Evolutionary conservation across 2,797 vertebrate species (phyloP).

Genomic region (Echiichthys vipera): DNA sequence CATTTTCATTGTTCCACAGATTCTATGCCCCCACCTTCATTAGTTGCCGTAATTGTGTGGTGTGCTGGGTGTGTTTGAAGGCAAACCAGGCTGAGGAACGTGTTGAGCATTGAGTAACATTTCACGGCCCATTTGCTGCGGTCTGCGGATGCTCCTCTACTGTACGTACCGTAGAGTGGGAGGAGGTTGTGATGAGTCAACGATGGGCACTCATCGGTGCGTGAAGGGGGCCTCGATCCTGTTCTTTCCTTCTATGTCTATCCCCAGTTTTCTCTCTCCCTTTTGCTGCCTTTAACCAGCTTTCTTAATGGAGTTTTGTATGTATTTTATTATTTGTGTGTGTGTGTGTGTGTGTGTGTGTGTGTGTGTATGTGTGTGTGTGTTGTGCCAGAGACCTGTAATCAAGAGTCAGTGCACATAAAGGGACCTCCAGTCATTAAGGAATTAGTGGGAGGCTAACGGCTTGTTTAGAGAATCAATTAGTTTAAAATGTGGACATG

Average conservation of each 20-base stretch:
- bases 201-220: slow-evolving; percentile 55
- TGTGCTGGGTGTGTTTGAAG: slow-evolving; percentile 33
- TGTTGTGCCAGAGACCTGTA: slow-evolving; percentile 66
- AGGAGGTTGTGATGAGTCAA: slow-evolving; percentile 59
- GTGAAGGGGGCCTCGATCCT: slow-evolving; percentile 62
- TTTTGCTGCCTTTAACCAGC: slow-evolving; percentile 3
- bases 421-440: slow-evolving; percentile 74
- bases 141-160: slow-evolving; percentile 70
- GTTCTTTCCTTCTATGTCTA: slow-evolving; percentile 39
- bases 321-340: slow-evolving; percentile 7
- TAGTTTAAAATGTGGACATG: slow-evolving; percentile 74
- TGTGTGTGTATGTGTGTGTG: slow-evolving; percentile 20
- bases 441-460: slow-evolving; percentile 78
- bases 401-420: slow-evolving; percentile 76
- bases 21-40: slow-evolving; percentile 32
- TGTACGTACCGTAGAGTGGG: slow-evolving; percentile 57
- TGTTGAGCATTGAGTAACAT: slow-evolving; percentile 79
- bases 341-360: slow-evolving; percentile 1
- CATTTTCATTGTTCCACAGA: slow-evolving; percentile 34
- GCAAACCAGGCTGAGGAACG: slow-evolving; percentile 46
- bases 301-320: neutral
- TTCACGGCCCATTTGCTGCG: slow-evolving; percentile 78
- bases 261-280: slow-evolving; percentile 9
- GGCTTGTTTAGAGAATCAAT: slow-evolving; percentile 79
- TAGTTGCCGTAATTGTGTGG: slow-evolving; percentile 51